phyloP scores from a whole-genome alignment of 2,888 invertebrate species.

The Drosophila peninsularis region DNA sequence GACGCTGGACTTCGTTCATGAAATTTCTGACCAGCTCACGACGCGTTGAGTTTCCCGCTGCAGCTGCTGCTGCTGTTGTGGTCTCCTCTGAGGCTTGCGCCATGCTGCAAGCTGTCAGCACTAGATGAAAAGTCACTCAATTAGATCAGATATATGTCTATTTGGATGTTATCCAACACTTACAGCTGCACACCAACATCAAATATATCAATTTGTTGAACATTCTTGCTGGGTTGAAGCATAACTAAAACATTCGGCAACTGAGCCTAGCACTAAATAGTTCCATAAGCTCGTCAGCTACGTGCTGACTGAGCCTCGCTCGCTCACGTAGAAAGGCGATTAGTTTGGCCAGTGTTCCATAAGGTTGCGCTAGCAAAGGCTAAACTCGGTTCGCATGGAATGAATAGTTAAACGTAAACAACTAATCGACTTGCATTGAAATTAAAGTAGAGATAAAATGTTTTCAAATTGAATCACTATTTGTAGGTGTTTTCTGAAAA shows the following conservation, averaged over 20 bases:
- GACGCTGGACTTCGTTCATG: conserved; percentile 39
- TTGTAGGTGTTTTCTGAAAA: background rate
- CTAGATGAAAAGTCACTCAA: conserved; percentile 7
- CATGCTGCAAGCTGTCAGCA: conserved; percentile 7
- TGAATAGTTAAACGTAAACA: background rate
- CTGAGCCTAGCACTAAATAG: conserved; percentile 48
- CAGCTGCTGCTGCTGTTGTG: background rate
- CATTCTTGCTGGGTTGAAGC: conserved; percentile 26
- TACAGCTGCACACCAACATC: conserved; percentile 36
- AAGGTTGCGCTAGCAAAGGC: conserved; percentile 8
- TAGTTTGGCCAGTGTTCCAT: conserved; percentile 11
- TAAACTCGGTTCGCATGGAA: background rate
- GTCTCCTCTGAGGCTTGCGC: conserved; percentile 4
- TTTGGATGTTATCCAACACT: conserved; percentile 27
- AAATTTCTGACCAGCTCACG: conserved; percentile 45
- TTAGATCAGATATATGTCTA: background rate
- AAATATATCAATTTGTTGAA: conserved; percentile 16
- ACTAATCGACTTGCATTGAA: background rate
- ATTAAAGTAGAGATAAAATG: background rate
- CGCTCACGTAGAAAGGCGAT: conserved; percentile 50
- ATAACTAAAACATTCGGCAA: conserved; percentile 25
- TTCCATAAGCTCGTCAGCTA: conserved; percentile 15
- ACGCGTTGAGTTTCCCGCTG: conserved; percentile 14
- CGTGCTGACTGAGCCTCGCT: conserved; percentile 35
- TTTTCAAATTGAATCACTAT: background rate